A percentile compares a stretch with the other conserved stretches of the same genome.
These are phyloP conservation scores for Oreotrochilus melanogaster DNA, from an alignment of 2,113 vertebrate species.

Conservation along the genomic window DNA sequence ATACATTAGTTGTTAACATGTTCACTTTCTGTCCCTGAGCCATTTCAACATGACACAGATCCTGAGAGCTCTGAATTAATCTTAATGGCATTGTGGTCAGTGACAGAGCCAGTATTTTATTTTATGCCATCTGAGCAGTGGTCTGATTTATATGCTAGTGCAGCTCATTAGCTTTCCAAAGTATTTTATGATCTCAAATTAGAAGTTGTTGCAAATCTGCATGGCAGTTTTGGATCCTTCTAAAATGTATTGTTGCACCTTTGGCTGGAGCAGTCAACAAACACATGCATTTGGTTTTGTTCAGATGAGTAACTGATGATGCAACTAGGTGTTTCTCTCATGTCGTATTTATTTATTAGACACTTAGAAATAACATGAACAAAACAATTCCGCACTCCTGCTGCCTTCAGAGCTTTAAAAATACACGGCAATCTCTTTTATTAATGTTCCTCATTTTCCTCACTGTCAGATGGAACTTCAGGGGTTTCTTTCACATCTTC, in stretches of 20 bases:
- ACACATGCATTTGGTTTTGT: neutral
- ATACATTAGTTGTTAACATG: conserved; percentile 39
- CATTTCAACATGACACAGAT: conserved; percentile 41
- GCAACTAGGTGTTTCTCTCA: neutral
- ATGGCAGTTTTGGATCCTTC: neutral
- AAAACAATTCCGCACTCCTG: neutral
- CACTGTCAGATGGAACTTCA: neutral
- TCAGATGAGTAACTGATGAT: neutral
- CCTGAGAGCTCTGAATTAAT: conserved; percentile 47
- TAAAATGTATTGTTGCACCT: neutral
- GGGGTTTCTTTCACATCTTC: neutral
- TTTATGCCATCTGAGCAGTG: conserved; percentile 33
- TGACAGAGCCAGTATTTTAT: conserved; percentile 47
- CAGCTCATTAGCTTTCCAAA: conserved; percentile 62
- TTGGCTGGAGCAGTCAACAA: neutral
- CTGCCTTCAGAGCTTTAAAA: neutral
- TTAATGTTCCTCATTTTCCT: neutral
- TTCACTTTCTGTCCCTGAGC: conserved; percentile 19
- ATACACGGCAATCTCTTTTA: neutral
- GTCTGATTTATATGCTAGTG: conserved; percentile 47
- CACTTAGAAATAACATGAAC: neutral
- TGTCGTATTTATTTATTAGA: neutral
- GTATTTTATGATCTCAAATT: conserved; percentile 52
- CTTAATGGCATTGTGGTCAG: conserved; percentile 37
- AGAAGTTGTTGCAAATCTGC: neutral